Evolutionary conservation across 2,888 invertebrate species (phyloP).

Genomic region (Ichneumoninae sp.): DNA sequence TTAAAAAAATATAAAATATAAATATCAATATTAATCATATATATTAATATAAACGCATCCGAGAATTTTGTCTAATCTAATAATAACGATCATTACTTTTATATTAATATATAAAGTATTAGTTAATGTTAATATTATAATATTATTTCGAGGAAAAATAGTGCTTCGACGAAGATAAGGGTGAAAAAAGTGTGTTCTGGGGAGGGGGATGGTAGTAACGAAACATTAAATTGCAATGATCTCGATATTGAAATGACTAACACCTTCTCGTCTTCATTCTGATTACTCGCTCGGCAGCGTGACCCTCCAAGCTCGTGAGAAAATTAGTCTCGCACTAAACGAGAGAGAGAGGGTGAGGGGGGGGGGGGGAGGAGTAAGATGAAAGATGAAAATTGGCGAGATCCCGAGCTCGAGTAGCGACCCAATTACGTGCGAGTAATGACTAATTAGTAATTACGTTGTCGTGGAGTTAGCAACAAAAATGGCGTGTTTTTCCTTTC

Average conservation of each 20-base stretch:
- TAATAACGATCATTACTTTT: too few relatives aligned
- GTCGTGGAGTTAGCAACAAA: conserved; percentile 6
- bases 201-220: background rate
- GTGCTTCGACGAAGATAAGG: too few relatives aligned
- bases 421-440: conserved; percentile 55
- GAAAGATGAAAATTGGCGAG: conserved; percentile 4
- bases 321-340: background rate
- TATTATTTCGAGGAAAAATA: background rate
- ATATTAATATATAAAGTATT: background rate
- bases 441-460: conserved; percentile 39
- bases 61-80: too few relatives aligned
- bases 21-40: too few relatives aligned
- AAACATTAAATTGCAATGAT: background rate
- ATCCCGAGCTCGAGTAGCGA: conserved; percentile 22
- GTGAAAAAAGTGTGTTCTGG: too few relatives aligned
- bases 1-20: background rate
- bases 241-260: background rate
- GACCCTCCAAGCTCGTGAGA: background rate
- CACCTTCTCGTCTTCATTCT: background rate
- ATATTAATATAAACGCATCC: too few relatives aligned
- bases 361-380: too few relatives aligned
- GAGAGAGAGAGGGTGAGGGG: background rate
- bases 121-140: background rate
- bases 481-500: conserved; percentile 37
- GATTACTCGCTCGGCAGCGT: background rate